Evolutionary conservation across 2,888 invertebrate species (phyloP).

Genomic region (Dioctria rufipes): DNA sequence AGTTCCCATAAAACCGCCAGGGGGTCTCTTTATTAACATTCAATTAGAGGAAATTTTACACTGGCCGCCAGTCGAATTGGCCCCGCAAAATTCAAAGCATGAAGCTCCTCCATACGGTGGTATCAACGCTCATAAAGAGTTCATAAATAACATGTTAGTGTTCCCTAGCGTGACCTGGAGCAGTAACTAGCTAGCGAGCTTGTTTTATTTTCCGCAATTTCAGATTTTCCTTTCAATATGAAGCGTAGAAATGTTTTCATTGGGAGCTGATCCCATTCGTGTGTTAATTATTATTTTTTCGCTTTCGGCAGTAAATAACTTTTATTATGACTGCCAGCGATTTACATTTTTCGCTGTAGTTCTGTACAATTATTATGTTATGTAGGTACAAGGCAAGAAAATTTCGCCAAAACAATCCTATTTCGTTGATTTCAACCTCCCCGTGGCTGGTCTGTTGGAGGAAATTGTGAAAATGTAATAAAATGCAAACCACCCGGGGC

Average conservation of each 20-base stretch:
- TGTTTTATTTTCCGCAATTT: conserved; percentile 47
- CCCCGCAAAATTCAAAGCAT: not conserved
- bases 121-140: conserved; percentile 22
- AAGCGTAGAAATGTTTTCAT: conserved; percentile 42
- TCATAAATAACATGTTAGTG: conserved; percentile 51
- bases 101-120: conserved; percentile 1
- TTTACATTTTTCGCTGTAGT: conserved; percentile 38
- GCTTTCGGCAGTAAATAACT: conserved; percentile 46
- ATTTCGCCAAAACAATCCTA: conserved; percentile 20
- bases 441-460: not conserved
- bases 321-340: conserved; percentile 19
- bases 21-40: conserved; percentile 7
- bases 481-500: conserved; percentile 27
- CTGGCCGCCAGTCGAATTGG: not conserved
- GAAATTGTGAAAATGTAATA: conserved; percentile 9
- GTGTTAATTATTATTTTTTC: conserved; percentile 50
- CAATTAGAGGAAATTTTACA: conserved; percentile 10
- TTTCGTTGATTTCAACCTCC: not conserved
- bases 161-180: conserved; percentile 43
- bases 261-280: conserved; percentile 45
- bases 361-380: conserved; percentile 15
- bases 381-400: not conserved
- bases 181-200: conserved; percentile 41
- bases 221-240: conserved; percentile 48
- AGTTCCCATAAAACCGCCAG: not conserved